Evolutionary conservation across 2,113 vertebrate genomes (phyloP), one percentile per base, ranked within the genome.

Genomic region (Mungos mungo): DNA sequence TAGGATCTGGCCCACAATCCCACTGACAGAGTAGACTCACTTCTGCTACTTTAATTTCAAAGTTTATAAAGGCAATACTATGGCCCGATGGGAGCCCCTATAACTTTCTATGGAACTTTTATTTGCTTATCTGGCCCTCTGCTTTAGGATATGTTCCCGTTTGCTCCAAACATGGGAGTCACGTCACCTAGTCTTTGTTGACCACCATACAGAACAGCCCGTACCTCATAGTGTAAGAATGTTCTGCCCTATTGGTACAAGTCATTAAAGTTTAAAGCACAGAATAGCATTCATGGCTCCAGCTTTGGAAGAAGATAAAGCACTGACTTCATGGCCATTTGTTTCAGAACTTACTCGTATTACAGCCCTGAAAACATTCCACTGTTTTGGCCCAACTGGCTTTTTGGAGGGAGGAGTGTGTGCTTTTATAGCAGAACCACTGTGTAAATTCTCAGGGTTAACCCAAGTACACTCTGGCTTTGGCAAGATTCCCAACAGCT

Each of bases 271-370:
- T 88, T 82, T 88, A 91, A 86, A 95, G 94, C 63, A 60, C 63
- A 87, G 81, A 94, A 94, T 2, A 92, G 88, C 63, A 77, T 50
- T 95, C 71, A 1, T 38, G 65, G 84, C 90, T 97, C 94, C 50
- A 94, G 88, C 85, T 71, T 88, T 66, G 85, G 93, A 93, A 95
- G 95, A 83, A 93, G 84, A 97, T 84, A 85, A 96, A 97, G 92
- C 82, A 63, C 79, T 87, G 87, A 90, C 65, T 94, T 88, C 94
- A 74, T 35, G 63, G 81, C 77, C 71, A 3, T 95, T 93, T 76
- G 72, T 95, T 93, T 97, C 95, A 87, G 82, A 96, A 94, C 88
- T 91, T 93, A 87, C 88, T 98, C 74, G 68, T 87, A 41, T 96
- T 88, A 88, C 79, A 97, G 57, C 74, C 88, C 90, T 84, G 83